These are phyloP conservation scores for Automeris io DNA, from an alignment of 2,888 invertebrate species.

Conservation along the genomic window DNA sequence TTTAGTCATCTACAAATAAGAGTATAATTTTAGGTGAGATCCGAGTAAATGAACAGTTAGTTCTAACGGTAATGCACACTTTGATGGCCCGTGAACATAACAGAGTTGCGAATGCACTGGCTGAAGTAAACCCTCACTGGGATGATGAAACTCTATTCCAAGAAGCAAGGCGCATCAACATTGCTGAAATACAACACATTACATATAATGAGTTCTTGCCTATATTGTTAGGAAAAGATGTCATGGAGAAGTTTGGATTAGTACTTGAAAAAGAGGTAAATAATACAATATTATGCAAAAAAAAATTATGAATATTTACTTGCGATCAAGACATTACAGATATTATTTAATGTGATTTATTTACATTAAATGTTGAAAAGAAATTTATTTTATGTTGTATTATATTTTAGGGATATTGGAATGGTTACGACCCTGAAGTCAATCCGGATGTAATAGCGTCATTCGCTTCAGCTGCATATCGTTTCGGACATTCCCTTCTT, in stretches of 20 bases:
- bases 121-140: conserved; percentile 93
- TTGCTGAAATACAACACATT: conserved; percentile 92
- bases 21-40: conserved; percentile 82
- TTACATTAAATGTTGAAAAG: not conserved
- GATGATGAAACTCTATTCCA: conserved; percentile 95
- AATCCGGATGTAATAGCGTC: conserved; percentile 93
- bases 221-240: conserved; percentile 91
- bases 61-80: conserved; percentile 94
- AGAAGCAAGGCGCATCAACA: conserved; percentile 89
- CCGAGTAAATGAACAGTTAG: conserved; percentile 93
- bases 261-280: conserved; percentile 85
- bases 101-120: conserved; percentile 84
- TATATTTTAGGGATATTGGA: conserved; percentile 82
- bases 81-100: conserved; percentile 95
- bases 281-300: not conserved
- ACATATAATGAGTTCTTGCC: conserved; percentile 94
- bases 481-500: conserved; percentile 93
- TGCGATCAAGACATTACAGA: not conserved
- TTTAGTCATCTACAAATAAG: not conserved
- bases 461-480: conserved; percentile 94
- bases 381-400: not conserved
- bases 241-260: conserved; percentile 93
- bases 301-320: not conserved
- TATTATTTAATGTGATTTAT: not conserved
- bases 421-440: conserved; percentile 88